phyloP scores from a whole-genome alignment of 2,113 vertebrate genomes.

The Poeciliopsis occidentalis region DNA sequence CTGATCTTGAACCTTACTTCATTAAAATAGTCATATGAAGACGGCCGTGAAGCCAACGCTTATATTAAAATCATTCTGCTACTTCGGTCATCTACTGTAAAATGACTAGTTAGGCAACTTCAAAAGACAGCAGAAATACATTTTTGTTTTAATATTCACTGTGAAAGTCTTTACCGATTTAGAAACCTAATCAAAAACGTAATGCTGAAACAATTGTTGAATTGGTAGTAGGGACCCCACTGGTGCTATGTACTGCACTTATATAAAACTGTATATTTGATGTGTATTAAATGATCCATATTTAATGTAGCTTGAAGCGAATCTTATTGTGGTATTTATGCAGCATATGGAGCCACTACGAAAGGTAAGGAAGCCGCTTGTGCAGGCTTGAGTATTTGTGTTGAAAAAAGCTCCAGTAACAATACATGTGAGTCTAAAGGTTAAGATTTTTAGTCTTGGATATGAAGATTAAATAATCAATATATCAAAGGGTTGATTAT shows the following conservation, averaged over 20 bases:
- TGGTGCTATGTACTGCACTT: no score
- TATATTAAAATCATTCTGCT: not conserved
- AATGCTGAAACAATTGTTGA: not conserved
- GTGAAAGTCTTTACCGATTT: not conserved
- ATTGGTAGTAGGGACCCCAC: not conserved
- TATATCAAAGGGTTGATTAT: no score
- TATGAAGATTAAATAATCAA: no score
- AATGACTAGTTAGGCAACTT: not conserved
- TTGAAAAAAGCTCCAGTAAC: no score
- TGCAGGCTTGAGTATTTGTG: no score
- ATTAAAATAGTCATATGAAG: not conserved
- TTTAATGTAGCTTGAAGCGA: no score
- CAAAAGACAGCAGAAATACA: not conserved
- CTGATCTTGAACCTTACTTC: not conserved
- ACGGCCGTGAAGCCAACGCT: not conserved
- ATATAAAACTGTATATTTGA: not conserved
- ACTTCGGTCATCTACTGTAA: not conserved
- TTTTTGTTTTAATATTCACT: not conserved
- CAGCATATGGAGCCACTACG: no score
- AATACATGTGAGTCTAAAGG: no score
- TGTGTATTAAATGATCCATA: not conserved
- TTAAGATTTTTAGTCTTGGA: no score
- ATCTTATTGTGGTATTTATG: no score
- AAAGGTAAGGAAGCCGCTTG: no score
- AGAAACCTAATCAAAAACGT: not conserved